phyloP scores from a whole-genome alignment of 2,797 vertebrate species.

The Tragopan temminckii region DNA sequence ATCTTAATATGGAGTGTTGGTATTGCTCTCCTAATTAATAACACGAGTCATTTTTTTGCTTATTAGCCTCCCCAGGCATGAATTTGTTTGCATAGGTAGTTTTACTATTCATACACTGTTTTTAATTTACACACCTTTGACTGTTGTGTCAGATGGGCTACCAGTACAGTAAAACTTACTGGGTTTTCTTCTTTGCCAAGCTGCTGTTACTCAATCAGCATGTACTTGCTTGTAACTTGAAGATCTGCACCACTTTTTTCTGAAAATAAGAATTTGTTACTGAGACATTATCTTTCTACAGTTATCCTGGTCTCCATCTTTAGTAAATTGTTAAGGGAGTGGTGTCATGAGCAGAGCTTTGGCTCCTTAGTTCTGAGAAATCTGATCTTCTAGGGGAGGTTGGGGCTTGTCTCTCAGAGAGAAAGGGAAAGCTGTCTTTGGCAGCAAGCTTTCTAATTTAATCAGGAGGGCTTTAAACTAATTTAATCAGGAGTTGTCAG shows the following conservation, averaged over 20 bases:
- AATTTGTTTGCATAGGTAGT: background rate
- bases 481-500: no score
- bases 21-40: background rate
- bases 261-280: background rate
- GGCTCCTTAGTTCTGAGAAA: no score
- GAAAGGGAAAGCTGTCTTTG: no score
- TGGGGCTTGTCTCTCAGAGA: no score
- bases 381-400: no score
- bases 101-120: background rate
- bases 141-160: background rate
- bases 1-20: background rate
- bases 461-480: no score
- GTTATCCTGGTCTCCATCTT: background rate
- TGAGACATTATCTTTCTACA: background rate
- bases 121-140: background rate
- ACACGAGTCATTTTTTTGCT: background rate
- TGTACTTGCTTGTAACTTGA: background rate
- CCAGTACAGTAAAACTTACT: background rate
- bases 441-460: no score
- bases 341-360: no score
- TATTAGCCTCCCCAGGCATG: background rate
- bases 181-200: background rate
- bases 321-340: no score
- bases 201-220: background rate
- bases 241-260: background rate